Evolutionary conservation across 2,797 vertebrate genomes (phyloP).

Genomic region (Typhlichthys subterraneus): DNA sequence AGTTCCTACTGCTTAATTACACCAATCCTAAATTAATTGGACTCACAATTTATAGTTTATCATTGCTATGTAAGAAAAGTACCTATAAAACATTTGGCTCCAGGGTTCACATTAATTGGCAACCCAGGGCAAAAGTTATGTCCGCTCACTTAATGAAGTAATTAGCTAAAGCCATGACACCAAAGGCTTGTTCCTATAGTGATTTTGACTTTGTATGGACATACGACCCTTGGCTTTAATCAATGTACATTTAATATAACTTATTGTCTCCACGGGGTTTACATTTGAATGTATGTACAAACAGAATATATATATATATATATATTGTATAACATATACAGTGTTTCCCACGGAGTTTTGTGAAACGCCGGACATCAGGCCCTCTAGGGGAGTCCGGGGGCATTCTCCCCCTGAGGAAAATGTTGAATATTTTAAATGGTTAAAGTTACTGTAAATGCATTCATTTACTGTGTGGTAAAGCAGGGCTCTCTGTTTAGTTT

Average conservation of each 20-base stretch:
- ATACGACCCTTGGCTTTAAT: slow-evolving; percentile 25
- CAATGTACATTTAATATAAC: slow-evolving; percentile 39
- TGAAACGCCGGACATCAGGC: no score
- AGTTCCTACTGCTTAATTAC: slow-evolving; percentile 60
- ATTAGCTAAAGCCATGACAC: slow-evolving; percentile 69
- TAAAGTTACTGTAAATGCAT: no score
- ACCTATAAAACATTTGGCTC: slow-evolving; percentile 56
- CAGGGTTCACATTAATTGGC: slow-evolving; percentile 60
- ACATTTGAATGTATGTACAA: slow-evolving; percentile 16
- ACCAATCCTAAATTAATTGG: slow-evolving; percentile 65
- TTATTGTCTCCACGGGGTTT: slow-evolving; percentile 6
- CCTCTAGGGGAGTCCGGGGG: no score
- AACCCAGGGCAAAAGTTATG: slow-evolving; percentile 64
- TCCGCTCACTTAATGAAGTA: slow-evolving; percentile 66
- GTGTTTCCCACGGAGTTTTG: no score
- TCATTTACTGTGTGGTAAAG: no score
- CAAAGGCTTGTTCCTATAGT: slow-evolving; percentile 48
- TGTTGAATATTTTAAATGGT: no score
- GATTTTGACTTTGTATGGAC: slow-evolving; percentile 63
- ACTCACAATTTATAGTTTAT: slow-evolving; percentile 66
- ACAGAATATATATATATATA: no score
- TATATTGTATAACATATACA: no score
- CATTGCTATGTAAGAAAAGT: slow-evolving; percentile 56
- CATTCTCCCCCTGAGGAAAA: no score
- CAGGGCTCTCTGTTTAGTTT: no score